Conservation (phyloP, 2,113 vertebrate genomes). For the Prionailurus viverrinus region DNA sequence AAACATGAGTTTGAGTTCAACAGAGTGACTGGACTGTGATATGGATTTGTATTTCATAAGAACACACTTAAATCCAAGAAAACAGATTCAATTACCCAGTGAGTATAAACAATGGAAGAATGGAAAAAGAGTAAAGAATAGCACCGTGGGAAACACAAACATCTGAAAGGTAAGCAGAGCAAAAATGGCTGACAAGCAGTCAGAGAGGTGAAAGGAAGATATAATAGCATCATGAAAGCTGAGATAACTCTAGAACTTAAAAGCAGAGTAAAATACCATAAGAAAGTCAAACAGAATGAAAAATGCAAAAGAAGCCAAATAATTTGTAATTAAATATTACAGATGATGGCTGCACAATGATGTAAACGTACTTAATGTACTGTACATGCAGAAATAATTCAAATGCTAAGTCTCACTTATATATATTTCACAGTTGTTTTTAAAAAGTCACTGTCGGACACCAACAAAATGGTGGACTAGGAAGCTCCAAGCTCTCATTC, state of each 20-base stretch:
- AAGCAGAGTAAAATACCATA: slow-evolving; percentile 11
- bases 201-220: not conserved
- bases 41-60: not conserved
- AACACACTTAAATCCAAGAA: not conserved
- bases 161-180: not conserved
- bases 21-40: not conserved
- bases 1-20: slow-evolving; percentile 36
- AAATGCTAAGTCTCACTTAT: not conserved
- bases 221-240: not conserved
- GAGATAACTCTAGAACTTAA: not conserved
- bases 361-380: not conserved
- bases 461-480: slow-evolving; percentile 1
- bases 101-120: not conserved
- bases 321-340: not conserved
- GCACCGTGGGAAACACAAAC: not conserved
- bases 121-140: not conserved
- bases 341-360: not conserved
- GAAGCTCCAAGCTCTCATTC: not conserved
- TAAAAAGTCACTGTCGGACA: not conserved
- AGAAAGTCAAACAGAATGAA: not conserved
- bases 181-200: not conserved
- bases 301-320: not conserved
- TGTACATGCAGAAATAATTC: not conserved
- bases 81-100: not conserved
- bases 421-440: not conserved